Conservation (phyloP, 2,888 invertebrate genomes). For the Muscina levida region DNA sequence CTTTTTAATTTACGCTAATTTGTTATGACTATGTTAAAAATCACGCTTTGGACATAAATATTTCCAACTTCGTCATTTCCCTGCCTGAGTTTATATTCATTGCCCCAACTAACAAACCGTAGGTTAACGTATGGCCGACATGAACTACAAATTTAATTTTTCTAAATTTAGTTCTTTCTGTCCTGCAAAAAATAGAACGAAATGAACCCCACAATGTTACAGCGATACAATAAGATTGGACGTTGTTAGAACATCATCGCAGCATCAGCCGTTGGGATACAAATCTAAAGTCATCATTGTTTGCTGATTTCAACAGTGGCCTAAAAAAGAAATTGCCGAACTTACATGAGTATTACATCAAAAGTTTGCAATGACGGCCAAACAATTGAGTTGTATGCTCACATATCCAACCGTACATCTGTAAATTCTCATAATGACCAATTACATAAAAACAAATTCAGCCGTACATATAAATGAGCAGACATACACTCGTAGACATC, state of each 20-base stretch:
- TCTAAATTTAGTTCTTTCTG: slow-evolving; percentile 18
- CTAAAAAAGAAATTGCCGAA: background rate
- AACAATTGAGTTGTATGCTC: background rate
- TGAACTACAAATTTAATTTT: slow-evolving; percentile 14
- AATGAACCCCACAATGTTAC: slow-evolving; percentile 30
- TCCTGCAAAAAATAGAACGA: background rate
- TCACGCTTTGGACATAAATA: too few species aligned
- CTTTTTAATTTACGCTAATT: too few species aligned
- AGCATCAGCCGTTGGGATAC: slow-evolving; percentile 24
- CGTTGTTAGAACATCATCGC: slow-evolving; percentile 23
- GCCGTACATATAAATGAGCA: background rate
- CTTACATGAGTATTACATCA: slow-evolving; percentile 20
- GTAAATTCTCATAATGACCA: slow-evolving; percentile 4
- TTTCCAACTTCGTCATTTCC: too few species aligned
- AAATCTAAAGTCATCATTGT: slow-evolving; percentile 33
- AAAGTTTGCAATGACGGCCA: background rate
- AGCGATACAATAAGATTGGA: background rate
- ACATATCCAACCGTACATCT: background rate
- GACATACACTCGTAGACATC: background rate
- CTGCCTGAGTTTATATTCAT: too few species aligned
- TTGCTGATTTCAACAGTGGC: background rate
- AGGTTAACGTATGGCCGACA: slow-evolving; percentile 25
- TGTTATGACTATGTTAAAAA: too few species aligned
- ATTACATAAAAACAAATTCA: slow-evolving; percentile 5
- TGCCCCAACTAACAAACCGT: background rate